Conservation (phyloP, 2,888 invertebrate species). For the Apamea anceps region DNA sequence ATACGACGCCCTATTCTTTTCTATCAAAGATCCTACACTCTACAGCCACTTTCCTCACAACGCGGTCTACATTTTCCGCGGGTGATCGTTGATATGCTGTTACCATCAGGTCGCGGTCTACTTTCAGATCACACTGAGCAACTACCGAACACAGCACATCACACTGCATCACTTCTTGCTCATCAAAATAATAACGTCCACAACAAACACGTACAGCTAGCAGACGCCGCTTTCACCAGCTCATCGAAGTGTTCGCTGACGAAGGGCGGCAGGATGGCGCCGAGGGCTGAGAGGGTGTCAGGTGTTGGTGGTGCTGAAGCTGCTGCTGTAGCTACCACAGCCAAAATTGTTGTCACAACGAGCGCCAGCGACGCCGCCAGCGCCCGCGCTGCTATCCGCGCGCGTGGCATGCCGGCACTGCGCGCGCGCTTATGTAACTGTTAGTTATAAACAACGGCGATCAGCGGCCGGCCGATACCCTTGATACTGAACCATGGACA, state of each 20-base stretch:
- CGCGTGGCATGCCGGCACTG: constrained; percentile 67
- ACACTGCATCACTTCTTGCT: constrained; percentile 28
- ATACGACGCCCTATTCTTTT: neutral
- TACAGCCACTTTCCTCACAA: neutral
- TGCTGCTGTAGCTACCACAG: constrained; percentile 36
- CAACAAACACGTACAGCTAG: constrained; percentile 73
- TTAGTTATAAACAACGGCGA: constrained; percentile 67
- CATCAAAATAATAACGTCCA: constrained; percentile 1
- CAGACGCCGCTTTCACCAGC: constrained; percentile 75
- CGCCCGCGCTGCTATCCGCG: constrained; percentile 43
- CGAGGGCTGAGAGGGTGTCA: constrained; percentile 69
- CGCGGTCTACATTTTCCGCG: neutral
- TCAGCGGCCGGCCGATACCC: constrained; percentile 53
- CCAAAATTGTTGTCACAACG: constrained; percentile 33
- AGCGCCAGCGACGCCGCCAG: constrained; percentile 48
- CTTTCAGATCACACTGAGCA: constrained; percentile 1
- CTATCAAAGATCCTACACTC: neutral
- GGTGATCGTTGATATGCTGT: neutral
- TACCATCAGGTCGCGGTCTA: neutral
- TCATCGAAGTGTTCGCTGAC: constrained; percentile 73
- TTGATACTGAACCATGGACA: constrained; percentile 63
- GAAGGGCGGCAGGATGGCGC: constrained; percentile 71
- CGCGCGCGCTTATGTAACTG: constrained; percentile 65
- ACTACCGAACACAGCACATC: neutral
- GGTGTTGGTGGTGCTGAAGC: constrained; percentile 33